Percentiles rank a stretch among this genome's conserved stretches.
Evolutionary conservation across 2,113 vertebrate species (phyloP).

Genomic region (Machaerirhynchus nigripectus): DNA sequence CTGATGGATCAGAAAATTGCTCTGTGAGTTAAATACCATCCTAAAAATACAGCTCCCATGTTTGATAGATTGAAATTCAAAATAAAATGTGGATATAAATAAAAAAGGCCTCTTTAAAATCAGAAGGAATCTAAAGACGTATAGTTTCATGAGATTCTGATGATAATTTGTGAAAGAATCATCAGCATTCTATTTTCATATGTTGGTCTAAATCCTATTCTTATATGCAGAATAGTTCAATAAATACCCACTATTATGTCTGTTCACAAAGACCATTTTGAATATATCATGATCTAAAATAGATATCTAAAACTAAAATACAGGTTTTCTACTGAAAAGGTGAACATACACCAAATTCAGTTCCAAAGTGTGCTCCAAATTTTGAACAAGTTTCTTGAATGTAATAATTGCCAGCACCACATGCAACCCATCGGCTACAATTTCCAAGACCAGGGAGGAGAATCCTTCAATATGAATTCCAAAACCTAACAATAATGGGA

Average conservation of each 20-base stretch:
- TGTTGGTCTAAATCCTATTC: neutral
- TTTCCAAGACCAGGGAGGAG: neutral
- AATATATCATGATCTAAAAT: neutral
- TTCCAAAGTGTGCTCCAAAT: neutral
- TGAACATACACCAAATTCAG: neutral
- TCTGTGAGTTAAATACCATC: neutral
- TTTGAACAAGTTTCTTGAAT: neutral
- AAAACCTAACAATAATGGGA: neutral
- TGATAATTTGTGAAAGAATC: neutral
- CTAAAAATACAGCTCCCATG: neutral
- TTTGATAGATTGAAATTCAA: neutral
- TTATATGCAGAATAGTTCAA: neutral
- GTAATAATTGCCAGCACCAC: neutral
- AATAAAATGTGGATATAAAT: neutral
- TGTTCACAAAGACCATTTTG: neutral
- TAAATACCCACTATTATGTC: neutral
- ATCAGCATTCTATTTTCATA: neutral
- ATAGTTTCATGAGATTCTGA: neutral
- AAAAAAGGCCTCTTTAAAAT: neutral
- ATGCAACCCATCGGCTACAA: neutral
- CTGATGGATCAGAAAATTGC: neutral
- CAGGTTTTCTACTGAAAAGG: neutral
- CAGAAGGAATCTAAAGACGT: neutral
- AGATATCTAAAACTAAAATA: neutral
- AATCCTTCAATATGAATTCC: neutral